These are phyloP conservation scores for Prionchulus punctatus DNA, from an alignment of 2,888 invertebrate species.

Conservation along the genomic window DNA sequence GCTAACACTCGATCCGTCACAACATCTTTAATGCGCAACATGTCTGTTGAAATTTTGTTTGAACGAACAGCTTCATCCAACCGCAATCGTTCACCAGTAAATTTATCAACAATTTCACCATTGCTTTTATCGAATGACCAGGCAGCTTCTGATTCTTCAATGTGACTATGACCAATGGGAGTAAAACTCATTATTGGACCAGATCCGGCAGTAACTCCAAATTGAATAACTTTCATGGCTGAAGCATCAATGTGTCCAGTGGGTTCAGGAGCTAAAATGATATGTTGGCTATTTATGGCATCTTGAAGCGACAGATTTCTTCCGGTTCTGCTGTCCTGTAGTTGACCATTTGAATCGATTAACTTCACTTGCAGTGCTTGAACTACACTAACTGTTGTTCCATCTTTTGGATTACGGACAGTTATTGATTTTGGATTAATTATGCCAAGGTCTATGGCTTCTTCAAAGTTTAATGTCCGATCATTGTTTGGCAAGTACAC, in stretches of 20 bases:
- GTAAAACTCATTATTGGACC: slow-evolving; percentile 1
- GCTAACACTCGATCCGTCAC: slow-evolving; percentile 46
- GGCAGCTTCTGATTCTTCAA: slow-evolving; percentile 6
- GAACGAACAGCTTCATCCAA: slow-evolving; percentile 45
- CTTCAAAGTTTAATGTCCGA: slow-evolving; percentile 60
- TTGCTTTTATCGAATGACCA: slow-evolving; percentile 48
- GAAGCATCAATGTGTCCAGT: slow-evolving; percentile 15
- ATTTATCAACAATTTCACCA: slow-evolving; percentile 52
- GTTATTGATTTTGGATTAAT: slow-evolving; percentile 62
- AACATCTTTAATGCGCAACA: slow-evolving; percentile 51
- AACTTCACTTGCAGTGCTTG: slow-evolving; percentile 58
- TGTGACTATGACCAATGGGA: background rate
- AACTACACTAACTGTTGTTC: slow-evolving; percentile 27
- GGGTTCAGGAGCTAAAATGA: background rate
- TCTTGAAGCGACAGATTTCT: slow-evolving; percentile 38
- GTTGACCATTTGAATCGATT: slow-evolving; percentile 59
- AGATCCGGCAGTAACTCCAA: slow-evolving; percentile 1
- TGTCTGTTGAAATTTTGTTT: slow-evolving; percentile 20
- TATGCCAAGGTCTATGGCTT: slow-evolving; percentile 62
- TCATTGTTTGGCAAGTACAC: slow-evolving; percentile 70
- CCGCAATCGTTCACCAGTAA: slow-evolving; percentile 48
- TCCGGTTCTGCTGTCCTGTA: slow-evolving; percentile 33
- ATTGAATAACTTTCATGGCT: slow-evolving; percentile 6
- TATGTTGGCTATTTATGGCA: background rate
- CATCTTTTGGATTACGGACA: slow-evolving; percentile 56